Evolutionary conservation across 2,888 invertebrate species (phyloP), one percentile per base, ranked within the genome.

Genomic region (Sicus ferrugineus): DNA sequence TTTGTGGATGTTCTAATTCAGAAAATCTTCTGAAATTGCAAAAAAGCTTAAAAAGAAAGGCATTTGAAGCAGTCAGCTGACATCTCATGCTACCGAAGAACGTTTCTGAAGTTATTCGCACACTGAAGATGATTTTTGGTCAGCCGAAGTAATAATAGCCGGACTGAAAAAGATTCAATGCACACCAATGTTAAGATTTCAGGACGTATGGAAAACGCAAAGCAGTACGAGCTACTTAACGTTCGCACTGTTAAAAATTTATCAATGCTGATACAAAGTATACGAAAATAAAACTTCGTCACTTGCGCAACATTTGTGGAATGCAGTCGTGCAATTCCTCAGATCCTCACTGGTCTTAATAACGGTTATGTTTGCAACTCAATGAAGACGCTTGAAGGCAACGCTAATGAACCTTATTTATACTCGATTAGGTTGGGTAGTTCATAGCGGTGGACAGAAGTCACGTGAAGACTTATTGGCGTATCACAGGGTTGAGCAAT

Each of bases 61-160:
- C 62, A 2, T 23, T 42, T 31, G 61, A 61, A 16, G 31, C 61
- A 3, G 61, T 61, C 14, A 42, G 34, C 16, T 42, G 42, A n/a
- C 42, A 62, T 42, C 42, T 62, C 16, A n/a, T 62, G 14, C 7
- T 62, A 19, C 62, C 62, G 19, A 38, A 62, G 62, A 62, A 62
- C 42, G 62, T 38, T 34, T 6, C 34, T 2, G 62, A 62, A 42
- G 62, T 62, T 7, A 62, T 62, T 26, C 26, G 62, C 16, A 62
- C 42, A 3, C 19, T 62, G 6, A 62, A 62, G 34, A 62, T 62
- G 34, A 62, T 62, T 6, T 62, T 62, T 62, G 62, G 34, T 23
- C 61, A 34, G 31, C 61, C 31, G 21, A 30, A 61, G 16, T 48
- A 34, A 19, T 16, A 34, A 19, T 19, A 34, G 16, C 9, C n/a